These are phyloP conservation scores for Chouioia cunea DNA, from an alignment of 2,888 invertebrate species.

Conservation along the genomic window DNA sequence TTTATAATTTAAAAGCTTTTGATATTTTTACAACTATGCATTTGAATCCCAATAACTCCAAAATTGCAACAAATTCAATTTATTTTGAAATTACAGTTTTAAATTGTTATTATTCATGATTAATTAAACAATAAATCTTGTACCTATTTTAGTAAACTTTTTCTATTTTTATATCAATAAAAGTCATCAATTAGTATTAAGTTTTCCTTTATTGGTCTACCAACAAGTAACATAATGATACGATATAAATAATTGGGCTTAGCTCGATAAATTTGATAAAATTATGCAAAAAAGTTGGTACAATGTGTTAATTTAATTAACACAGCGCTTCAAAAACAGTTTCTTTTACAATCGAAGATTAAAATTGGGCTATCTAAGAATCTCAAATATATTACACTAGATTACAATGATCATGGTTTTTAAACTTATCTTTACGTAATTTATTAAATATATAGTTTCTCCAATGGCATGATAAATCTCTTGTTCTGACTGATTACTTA, in stretches of 20 bases:
- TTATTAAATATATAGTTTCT: slow-evolving; percentile 6
- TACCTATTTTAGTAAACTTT: slow-evolving; percentile 32
- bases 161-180: slow-evolving; percentile 44
- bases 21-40: slow-evolving; percentile 28
- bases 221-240: slow-evolving; percentile 17
- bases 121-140: slow-evolving; percentile 27
- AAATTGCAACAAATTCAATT: slow-evolving; percentile 14
- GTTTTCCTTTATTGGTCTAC: slow-evolving; percentile 15
- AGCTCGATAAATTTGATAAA: slow-evolving; percentile 15
- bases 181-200: slow-evolving; percentile 15
- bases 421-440: slow-evolving; percentile 33
- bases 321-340: slow-evolving; percentile 13
- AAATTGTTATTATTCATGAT: slow-evolving; percentile 20
- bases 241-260: not conserved
- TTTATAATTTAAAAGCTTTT: slow-evolving; percentile 16
- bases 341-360: slow-evolving; percentile 25
- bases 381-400: slow-evolving; percentile 32
- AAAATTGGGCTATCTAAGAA: slow-evolving; percentile 40
- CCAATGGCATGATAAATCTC: slow-evolving; percentile 38
- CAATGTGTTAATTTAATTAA: slow-evolving; percentile 28
- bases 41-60: not conserved
- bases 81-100: slow-evolving; percentile 21
- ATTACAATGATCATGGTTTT: slow-evolving; percentile 30
- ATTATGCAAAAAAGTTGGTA: slow-evolving; percentile 6
- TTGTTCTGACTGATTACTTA: slow-evolving; percentile 34